Conservation (phyloP, 2,888 invertebrate genomes). For the Drepanosiphum platanoidis region DNA sequence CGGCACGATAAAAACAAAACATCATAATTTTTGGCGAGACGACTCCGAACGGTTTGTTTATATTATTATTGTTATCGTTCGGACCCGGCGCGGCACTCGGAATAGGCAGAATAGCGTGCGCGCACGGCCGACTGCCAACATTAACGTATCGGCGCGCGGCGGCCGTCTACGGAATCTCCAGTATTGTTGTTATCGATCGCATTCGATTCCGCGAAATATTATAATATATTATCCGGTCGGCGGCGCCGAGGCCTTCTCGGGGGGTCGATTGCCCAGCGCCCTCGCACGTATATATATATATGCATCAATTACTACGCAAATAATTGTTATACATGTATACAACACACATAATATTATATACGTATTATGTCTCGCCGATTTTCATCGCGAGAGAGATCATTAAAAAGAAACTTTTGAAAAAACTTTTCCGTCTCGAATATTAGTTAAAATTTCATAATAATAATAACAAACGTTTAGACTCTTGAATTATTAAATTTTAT, state of each 20-base stretch:
- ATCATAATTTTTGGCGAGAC: too few relatives aligned
- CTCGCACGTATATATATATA: too few relatives aligned
- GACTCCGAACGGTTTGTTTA: too few relatives aligned
- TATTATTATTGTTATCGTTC: too few relatives aligned
- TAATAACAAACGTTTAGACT: constrained; percentile 45
- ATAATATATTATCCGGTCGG: not conserved
- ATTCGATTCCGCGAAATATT: not conserved
- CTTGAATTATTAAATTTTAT: constrained; percentile 51
- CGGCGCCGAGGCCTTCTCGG: not conserved
- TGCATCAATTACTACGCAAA: too few relatives aligned
- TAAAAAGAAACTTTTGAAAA: constrained; percentile 14
- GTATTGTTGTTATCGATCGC: not conserved
- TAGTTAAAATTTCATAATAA: constrained; percentile 52
- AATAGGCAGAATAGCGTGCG: too few relatives aligned
- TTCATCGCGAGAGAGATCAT: not conserved
- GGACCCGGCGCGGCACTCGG: too few relatives aligned
- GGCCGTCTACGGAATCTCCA: not conserved
- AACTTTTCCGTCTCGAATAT: constrained; percentile 16
- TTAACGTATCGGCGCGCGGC: not conserved
- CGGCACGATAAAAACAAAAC: not conserved
- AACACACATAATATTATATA: not conserved
- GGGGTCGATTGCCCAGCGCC: not conserved
- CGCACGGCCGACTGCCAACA: not conserved
- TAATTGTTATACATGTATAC: not conserved
- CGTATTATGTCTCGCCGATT: not conserved